A percentile compares a stretch with the other conserved stretches of the same genome.
phyloP scores from a whole-genome alignment of 2,888 invertebrate species.

The Seira ritae region DNA sequence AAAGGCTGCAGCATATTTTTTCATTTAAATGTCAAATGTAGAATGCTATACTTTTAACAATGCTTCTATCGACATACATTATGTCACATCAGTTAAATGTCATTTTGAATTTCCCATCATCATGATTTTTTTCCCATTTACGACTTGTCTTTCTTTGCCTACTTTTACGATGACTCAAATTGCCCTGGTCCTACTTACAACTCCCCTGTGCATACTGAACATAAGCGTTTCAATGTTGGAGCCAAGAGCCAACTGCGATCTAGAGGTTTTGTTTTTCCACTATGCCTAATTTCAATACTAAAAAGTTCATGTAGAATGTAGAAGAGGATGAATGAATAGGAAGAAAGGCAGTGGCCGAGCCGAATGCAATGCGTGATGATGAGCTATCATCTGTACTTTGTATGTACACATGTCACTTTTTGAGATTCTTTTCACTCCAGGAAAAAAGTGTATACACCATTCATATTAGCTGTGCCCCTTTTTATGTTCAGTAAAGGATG shows the following conservation, averaged over 20 bases:
- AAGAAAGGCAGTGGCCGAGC: neutral
- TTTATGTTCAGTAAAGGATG: too few species aligned
- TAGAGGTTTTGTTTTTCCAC: neutral
- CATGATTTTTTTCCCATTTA: too few species aligned
- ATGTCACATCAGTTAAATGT: too few species aligned
- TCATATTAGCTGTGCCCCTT: too few species aligned
- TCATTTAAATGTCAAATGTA: too few species aligned
- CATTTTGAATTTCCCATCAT: too few species aligned
- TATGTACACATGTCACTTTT: neutral
- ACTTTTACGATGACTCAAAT: too few species aligned
- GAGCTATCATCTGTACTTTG: neutral
- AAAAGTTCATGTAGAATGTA: neutral
- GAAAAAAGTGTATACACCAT: slow-evolving; percentile 82
- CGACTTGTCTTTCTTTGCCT: too few species aligned
- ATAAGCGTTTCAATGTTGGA: neutral
- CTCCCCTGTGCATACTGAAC: neutral
- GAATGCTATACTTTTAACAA: too few species aligned
- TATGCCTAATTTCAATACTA: neutral
- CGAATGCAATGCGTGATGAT: neutral
- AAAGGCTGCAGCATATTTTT: too few species aligned
- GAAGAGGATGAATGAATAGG: neutral
- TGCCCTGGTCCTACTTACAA: too few species aligned
- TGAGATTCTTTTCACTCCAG: slow-evolving; percentile 77
- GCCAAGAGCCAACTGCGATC: neutral
- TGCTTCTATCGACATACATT: too few species aligned